Base-by-base conservation (phyloP, 2,888 invertebrate species). In the Eristalis pertinax region DNA sequence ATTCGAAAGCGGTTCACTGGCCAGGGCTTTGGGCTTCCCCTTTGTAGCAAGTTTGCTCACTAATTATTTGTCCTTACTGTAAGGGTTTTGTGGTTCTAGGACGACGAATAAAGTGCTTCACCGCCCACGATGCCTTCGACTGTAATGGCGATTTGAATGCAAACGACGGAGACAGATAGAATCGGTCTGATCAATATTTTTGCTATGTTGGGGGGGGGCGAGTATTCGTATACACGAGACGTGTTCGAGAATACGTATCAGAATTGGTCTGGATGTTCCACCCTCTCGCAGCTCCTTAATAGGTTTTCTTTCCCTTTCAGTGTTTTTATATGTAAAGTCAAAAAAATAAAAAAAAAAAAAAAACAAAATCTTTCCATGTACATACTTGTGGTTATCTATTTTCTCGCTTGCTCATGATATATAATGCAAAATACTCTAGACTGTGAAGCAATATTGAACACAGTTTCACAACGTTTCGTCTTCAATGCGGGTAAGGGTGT, bases 351-450 rank as follows among this genome's bases (percentile, higher is more conserved):
- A 13, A 50, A 62, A 69, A 35, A 43, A 22, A 24, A 22, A 43
- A 50, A 76, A 3, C 26, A 63, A 69, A 69, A 70, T 69, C 64
- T 70, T 22, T 50, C 64, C 70, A 69, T 78, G 62, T 43, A 58
- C 62, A 24, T 35, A 69, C 50, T 77, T 63, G 63, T 32, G 43
- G 64, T 58, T 70, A 79, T 84, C 69, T 84, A 62, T 75, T 75
- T 84, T 80, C 74, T 60, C 75, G 69, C 75, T 80, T 84, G 80
- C 69, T 80, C 80, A 84, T 84, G 75, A 56, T 43, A 79, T 80
- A 79, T 60, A 79, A 79, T 79, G 68, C 68, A 73, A 84, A 84
- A 68, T 68, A 70, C 60, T 65, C 43, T 35, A 80, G 69, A 75
- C 84, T 38, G 67, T 76, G 41, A 67, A 72, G 70, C 75, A 80